Evolutionary conservation across 2,113 vertebrate genomes (phyloP).

Genomic region (Chiloscyllium plagiosum): DNA sequence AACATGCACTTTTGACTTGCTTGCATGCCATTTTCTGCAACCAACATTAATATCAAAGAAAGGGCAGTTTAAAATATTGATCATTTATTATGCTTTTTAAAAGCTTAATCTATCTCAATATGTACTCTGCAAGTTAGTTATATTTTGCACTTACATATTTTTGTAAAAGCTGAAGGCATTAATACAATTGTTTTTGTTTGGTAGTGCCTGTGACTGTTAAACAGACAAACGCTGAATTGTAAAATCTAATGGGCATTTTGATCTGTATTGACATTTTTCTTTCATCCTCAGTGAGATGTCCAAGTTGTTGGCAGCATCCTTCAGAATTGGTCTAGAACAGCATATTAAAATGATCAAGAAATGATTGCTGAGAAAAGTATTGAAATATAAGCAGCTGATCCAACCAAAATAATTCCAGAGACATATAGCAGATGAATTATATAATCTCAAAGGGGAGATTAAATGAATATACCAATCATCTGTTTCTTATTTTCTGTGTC

Average conservation of each 20-base stretch:
- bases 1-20: background rate
- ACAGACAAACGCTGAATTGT: too few relatives aligned
- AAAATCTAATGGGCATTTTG: background rate
- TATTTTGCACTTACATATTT: background rate
- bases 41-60: background rate
- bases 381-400: background rate
- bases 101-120: background rate
- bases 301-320: background rate
- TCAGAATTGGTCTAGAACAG: too few relatives aligned
- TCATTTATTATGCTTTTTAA: background rate
- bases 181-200: background rate
- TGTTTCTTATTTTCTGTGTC: background rate
- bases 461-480: background rate
- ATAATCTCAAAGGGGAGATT: background rate
- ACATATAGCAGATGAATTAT: background rate
- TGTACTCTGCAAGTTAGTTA: background rate
- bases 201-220: background rate
- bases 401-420: background rate
- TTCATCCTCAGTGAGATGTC: background rate
- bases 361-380: background rate
- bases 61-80: background rate
- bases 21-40: background rate
- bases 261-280: background rate
- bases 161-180: background rate
- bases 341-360: background rate